phyloP scores from a whole-genome alignment of 2,888 invertebrate genomes.

The Halictus ligatus region DNA sequence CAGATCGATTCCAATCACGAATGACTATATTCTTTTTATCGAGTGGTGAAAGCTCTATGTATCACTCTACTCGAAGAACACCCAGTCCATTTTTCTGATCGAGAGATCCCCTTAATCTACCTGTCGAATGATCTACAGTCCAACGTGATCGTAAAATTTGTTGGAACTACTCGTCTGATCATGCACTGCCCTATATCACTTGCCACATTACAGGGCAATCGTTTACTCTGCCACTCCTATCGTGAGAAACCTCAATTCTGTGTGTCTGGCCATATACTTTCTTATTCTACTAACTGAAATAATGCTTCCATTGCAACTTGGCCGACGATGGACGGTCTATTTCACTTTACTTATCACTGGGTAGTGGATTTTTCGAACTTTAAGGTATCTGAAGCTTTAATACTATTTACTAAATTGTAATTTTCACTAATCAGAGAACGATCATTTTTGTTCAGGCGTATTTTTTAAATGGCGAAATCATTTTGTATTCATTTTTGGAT shows the following conservation, averaged over 20 bases:
- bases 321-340: neutral
- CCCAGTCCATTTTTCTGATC: neutral
- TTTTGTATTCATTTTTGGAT: neutral
- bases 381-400: neutral
- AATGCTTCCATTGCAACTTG: neutral
- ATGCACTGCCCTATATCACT: neutral
- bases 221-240: neutral
- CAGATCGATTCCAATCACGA: neutral
- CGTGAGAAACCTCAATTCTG: slow-evolving; percentile 11
- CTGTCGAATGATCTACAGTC: neutral
- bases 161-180: slow-evolving; percentile 9
- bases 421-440: neutral
- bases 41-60: neutral
- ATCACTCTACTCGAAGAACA: neutral
- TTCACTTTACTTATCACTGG: neutral
- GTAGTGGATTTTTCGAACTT: neutral
- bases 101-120: neutral
- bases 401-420: neutral
- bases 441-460: neutral
- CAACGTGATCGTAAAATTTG: neutral
- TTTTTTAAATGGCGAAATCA: neutral
- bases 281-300: neutral
- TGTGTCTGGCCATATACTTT: neutral
- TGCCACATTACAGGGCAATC: neutral
- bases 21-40: neutral